Evolutionary conservation across 2,113 vertebrate species (phyloP).

Genomic region (Atrichornis clamosus): DNA sequence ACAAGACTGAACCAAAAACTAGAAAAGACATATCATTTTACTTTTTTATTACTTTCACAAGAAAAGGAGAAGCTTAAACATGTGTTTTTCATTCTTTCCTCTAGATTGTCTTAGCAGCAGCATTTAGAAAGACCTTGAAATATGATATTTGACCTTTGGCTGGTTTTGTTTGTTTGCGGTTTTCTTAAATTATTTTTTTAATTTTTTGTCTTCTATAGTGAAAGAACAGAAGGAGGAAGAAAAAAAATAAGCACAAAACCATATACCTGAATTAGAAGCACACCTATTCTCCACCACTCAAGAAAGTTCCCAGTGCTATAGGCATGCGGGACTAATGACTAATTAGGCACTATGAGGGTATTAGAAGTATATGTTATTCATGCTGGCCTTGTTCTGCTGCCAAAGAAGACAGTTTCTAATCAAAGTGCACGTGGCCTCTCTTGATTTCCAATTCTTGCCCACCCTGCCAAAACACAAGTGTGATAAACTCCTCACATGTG

Average conservation of each 20-base stretch:
- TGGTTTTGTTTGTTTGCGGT: not conserved
- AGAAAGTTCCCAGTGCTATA: not conserved
- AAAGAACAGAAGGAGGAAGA: not conserved
- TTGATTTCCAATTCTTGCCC: not conserved
- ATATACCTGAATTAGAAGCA: not conserved
- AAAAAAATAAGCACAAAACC: not conserved
- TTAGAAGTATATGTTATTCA: not conserved
- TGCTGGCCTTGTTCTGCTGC: not conserved
- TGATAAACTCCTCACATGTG: not conserved
- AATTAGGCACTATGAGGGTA: not conserved
- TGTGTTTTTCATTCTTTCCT: not conserved
- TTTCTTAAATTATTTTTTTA: too few species aligned
- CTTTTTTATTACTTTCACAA: not conserved
- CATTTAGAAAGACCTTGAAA: not conserved
- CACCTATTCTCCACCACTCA: not conserved
- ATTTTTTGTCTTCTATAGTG: not conserved
- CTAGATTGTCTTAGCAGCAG: not conserved
- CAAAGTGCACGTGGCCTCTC: not conserved
- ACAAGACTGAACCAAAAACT: not conserved
- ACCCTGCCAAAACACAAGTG: not conserved
- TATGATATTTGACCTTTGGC: not conserved
- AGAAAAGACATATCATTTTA: not conserved
- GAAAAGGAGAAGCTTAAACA: not conserved
- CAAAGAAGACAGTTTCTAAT: not conserved
- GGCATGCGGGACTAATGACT: not conserved